Evolutionary conservation across 2,888 invertebrate genomes (phyloP), one percentile per base, ranked within the genome.

Genomic region (Litoditis marina): DNA sequence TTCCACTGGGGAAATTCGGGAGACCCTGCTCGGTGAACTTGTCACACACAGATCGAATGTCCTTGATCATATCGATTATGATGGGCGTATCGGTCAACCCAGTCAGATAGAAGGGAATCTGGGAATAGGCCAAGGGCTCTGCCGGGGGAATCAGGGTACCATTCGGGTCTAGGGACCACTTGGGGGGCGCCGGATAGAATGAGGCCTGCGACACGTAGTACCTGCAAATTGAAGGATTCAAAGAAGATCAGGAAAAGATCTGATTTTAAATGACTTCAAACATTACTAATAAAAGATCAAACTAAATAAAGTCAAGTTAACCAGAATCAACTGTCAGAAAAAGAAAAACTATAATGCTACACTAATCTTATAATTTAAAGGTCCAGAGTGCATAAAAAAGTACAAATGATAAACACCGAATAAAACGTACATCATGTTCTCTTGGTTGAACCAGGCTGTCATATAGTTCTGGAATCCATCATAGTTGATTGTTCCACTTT

Each of bases 1-100:
- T 91, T n/a, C 94, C 94, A 65, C 91, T 90, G 0, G 96, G 96
- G 85, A 93, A 96, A 84, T 94, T 96, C n/a, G 92, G 92, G 72
- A 98, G 85, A 16, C 95, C 95, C 11, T 60, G 54, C 54, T 88
- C 88, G 84, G 92, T 91, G 84, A 91, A 98, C 79, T 88, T 89
- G 59, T 90, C 88, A 81, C 94, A 94, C 77, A 95, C 87, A 73
- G 89, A 88, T 65, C 95, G 88, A 31, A 86, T 83, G 68, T 84
- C 81, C 80, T 71, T 66, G 30, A 81, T 82, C 73, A 80, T 80
- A 39, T 82, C 75, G 13, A 82, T 78, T 47, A 80, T 81, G 11
- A 76, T 69, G 22, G 79, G 69, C 0, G 82, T 83, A 56, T 81
- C 79, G 16, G 71, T 76, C 22, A 82, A 67, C 7, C 78, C 78